A percentile compares a stretch with the other conserved stretches of the same genome.
Evolutionary conservation across 2,888 invertebrate genomes (phyloP).

Genomic region (Geophilus truncorum): DNA sequence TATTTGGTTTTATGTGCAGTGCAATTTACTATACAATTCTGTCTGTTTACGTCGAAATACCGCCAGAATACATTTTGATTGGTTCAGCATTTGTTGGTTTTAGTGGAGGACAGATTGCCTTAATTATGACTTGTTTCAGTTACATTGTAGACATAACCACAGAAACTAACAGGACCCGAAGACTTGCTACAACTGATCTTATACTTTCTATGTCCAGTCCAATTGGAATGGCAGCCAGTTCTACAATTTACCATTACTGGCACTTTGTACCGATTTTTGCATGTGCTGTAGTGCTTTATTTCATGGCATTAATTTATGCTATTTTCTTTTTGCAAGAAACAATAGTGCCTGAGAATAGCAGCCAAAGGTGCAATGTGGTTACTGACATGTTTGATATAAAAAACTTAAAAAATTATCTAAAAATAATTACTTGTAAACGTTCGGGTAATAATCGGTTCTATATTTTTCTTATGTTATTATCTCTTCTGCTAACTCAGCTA

Average conservation of each 20-base stretch:
- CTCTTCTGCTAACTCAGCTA: not conserved
- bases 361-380: not conserved
- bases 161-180: not conserved
- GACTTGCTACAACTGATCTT: not conserved
- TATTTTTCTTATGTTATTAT: not conserved
- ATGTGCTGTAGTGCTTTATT: slow-evolving; percentile 43
- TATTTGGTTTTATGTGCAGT: not conserved
- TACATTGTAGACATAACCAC: not conserved
- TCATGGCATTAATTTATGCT: slow-evolving; percentile 47
- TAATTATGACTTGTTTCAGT: not conserved
- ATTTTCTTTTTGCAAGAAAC: slow-evolving; percentile 40
- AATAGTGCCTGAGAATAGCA: not conserved
- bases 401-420: not conserved
- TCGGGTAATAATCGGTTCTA: not conserved
- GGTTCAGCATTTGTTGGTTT: not conserved
- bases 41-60: not conserved
- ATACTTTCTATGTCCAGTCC: slow-evolving; percentile 44
- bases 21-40: not conserved
- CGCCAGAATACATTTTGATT: not conserved
- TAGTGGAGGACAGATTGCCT: not conserved
- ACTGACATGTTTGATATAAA: not conserved
- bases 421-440: not conserved
- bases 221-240: slow-evolving; percentile 71
- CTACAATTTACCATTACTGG: slow-evolving; percentile 59
- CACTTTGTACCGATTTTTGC: slow-evolving; percentile 45